Evolutionary conservation across 2,888 invertebrate genomes (phyloP), one percentile per base, ranked within the genome.

Genomic region (Caenorhabditis wallacei): DNA sequence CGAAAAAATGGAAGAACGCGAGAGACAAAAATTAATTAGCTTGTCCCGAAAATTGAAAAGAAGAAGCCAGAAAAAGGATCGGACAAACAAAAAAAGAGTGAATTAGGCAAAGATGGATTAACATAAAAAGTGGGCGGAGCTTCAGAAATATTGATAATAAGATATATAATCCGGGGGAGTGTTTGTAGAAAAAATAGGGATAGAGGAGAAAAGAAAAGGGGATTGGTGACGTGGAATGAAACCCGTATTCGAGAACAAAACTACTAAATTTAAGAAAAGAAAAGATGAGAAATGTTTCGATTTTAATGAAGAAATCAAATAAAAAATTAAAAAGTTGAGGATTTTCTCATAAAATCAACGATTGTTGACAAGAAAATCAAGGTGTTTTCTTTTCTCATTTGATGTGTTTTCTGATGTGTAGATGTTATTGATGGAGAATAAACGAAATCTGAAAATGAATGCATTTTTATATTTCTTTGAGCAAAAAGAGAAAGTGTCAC

Each of bases 171-270:
- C 64, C 51, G 26, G 46, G 20, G 24, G 43, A 63, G 63, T 63
- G 63, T 46, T 63, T 63, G 63, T 63, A 63, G 11, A 46, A 63
- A 24, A 63, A 40, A 40, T 4, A 10, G 11, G 54, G 26, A 46
- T 26, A 24, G 46, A 63, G 40, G 10, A 13, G 16, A 13, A 13
- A 11, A 40, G 13, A 40, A 40, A 59, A 43, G 26, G 46, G 24
- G 48, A 51, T 48, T 64, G 64, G 64, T 64, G 64, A 64, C 64
- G 64, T 64, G 64, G 51, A 16, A 46, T 18, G 64, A 64, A 35
- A 64, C 64, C 64, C 64, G 64, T 64, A 35, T 13, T 64, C n/a
- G 64, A 64, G 64, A 64, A 26, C 64, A 51, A 48, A 46, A 64
- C 48, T 64, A 64, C 64, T 64, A 30, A 30, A 64, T 48, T 48